Base-by-base conservation (phyloP, 1,140 invertebrate genomes). In the Panagrolaimus sp. region DNA sequence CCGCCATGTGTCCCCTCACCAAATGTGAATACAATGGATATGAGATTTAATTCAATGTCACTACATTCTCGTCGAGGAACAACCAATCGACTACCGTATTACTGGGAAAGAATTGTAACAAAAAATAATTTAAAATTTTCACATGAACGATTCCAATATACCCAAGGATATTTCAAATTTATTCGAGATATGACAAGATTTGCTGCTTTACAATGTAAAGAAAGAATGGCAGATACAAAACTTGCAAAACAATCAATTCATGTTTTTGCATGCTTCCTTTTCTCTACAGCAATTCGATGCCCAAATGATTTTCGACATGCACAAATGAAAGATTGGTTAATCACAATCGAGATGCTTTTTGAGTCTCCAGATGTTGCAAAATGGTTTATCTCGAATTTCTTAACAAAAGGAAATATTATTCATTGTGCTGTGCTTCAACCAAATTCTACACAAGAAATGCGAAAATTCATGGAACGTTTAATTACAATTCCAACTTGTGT, bases 131-230 rank as follows among this genome's bases (percentile, higher is more conserved):
- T 65, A 17, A 44, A 43, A 47, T 65, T 28, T 47, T 21, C 45
- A 10, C 43, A 65, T 47, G 63, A 65, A 47, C 63, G 63, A 0
- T 65, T 47, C 4, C 63, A 65, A 47, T 65, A 65, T 43, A 26
- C 63, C 0, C 63, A 21, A 21, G 24, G 21, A 3, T 65, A 65
- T 15, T 65, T 65, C 26, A 28, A 43, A n/a, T 65, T 65, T 43
- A 47, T 65, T 1, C 63, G 45, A 38, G 63, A 58, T 58, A 28
- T 58, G 21, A 58, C 52, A 21, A 5, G 52, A 58, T 58, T 58
- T 28, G 52, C 52, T 21, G 52, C 52, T 1, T 8, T 58, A 21
- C 52, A 58, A 58, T 58, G 52, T 58, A 14, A 5, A 21, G 52
- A 58, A 58, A 28, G 52, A n/a, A 12, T 58, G 28, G 52, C 52